Percentiles rank a stretch among this genome's conserved stretches.
These are phyloP conservation scores for Hybognathus amarus DNA, from an alignment of 2,797 vertebrate species.

Conservation along the genomic window DNA sequence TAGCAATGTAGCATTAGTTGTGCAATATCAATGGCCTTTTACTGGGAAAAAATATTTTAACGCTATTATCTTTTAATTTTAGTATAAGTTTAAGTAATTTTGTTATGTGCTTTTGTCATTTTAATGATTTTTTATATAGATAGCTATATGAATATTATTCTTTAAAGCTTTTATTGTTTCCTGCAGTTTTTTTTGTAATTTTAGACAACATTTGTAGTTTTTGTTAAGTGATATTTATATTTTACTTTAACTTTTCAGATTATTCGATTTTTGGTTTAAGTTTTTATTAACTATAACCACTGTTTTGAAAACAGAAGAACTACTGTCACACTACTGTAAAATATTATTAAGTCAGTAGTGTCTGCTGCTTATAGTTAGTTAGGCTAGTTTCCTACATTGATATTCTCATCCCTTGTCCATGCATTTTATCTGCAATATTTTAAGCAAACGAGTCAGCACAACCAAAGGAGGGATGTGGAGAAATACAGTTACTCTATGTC, in stretches of 20 bases:
- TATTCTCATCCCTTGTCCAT: neutral
- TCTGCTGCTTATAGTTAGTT: neutral
- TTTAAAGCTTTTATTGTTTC: neutral
- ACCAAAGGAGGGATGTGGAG: neutral
- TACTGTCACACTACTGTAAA: neutral
- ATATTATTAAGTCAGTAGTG: neutral
- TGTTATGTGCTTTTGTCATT: neutral
- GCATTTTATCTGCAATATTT: slow-evolving; percentile 13
- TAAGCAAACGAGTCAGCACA: slow-evolving; percentile 3
- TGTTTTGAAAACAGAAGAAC: neutral
- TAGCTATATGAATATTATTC: neutral
- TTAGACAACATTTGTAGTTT: too few species aligned
- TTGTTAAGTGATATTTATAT: too few species aligned
- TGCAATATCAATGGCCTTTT: neutral
- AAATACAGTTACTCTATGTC: slow-evolving; percentile 13
- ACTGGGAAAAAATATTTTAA: neutral
- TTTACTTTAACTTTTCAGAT: too few species aligned
- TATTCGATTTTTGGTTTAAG: too few species aligned
- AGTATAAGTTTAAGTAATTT: neutral
- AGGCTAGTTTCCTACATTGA: neutral
- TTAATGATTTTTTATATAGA: too few species aligned
- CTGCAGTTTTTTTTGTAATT: too few species aligned
- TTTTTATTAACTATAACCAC: too few species aligned
- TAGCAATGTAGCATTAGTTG: too few species aligned
- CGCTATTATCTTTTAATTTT: too few species aligned